Evolutionary conservation across 2,113 vertebrate genomes (phyloP), one percentile per base, ranked within the genome.

Genomic region (Perca fluviatilis): DNA sequence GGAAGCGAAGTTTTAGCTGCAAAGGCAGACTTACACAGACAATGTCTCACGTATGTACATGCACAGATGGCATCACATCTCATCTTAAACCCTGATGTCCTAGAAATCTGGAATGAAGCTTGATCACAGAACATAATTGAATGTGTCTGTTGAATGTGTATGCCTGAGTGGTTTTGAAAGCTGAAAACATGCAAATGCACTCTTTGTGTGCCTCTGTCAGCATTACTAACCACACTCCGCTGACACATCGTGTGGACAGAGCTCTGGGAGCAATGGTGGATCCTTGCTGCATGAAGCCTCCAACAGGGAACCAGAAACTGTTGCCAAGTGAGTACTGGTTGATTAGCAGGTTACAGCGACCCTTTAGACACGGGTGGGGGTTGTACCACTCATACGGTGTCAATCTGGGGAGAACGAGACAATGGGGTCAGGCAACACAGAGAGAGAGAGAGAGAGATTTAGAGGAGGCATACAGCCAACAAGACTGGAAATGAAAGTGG

Each of bases 231-330:
- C 98, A 99, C 88, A 99, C 98, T 27, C 98, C 98, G 12, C 98
- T 99, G 95, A 99, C 97, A 4, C 98, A 99, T 72, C 98, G 97
- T 0, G 98, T 99, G 67, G 98, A 99, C 49, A 99, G 87, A 2
- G 98, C 98, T n/a, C 97, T 96, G 18, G 98, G 98, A 61, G 97
- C 97, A 0, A 99, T 99, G 84, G 98, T 98, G 72, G 98, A 99
- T 71, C 98, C 98, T 80, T 99, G 98, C 93, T 99, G 98, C 98
- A 99, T 99, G 94, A 99, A 99, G 8, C 98, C 98, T 46, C 98
- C 98, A 0, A 99, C 98, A 0, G 98, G 98, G 87, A 99, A 99
- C 98, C 98, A 99, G 90, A 99, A 95, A 84, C 98, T 99, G 95
- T 99, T 99, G 73, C 98, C 98, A 0, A 99, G 96, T 0, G 98